These are phyloP conservation scores for Antechinus flavipes DNA, from an alignment of 2,113 vertebrate species.

Conservation along the genomic window DNA sequence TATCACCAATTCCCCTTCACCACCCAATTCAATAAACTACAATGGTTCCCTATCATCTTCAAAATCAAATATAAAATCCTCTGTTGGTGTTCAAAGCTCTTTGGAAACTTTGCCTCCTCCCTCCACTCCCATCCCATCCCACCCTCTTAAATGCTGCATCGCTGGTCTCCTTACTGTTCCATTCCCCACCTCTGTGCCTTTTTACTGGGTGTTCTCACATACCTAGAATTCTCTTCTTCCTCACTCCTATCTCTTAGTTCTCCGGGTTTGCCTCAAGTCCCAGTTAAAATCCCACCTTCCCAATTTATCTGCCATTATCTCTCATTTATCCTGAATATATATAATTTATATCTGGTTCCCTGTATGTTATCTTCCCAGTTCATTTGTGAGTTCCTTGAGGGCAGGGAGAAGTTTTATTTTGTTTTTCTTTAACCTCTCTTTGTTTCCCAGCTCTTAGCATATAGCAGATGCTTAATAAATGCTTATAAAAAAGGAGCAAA, in stretches of 20 bases:
- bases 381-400: background rate
- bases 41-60: background rate
- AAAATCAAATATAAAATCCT: background rate
- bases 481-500: background rate
- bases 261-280: background rate
- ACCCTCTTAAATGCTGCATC: background rate
- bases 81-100: background rate
- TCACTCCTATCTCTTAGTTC: background rate
- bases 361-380: too few species aligned
- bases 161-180: background rate
- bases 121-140: background rate
- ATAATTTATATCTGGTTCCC: too few species aligned
- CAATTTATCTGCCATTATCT: background rate
- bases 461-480: background rate
- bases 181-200: background rate
- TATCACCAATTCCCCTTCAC: background rate
- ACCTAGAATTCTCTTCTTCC: background rate
- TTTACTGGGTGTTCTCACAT: background rate
- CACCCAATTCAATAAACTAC: background rate
- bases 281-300: background rate
- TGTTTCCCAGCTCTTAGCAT: background rate
- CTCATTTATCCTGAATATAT: background rate
- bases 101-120: background rate
- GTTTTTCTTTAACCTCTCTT: background rate
- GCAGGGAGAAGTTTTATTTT: background rate